Base-by-base conservation (phyloP, 1,140 invertebrate species). In the Plutomurus gul region DNA sequence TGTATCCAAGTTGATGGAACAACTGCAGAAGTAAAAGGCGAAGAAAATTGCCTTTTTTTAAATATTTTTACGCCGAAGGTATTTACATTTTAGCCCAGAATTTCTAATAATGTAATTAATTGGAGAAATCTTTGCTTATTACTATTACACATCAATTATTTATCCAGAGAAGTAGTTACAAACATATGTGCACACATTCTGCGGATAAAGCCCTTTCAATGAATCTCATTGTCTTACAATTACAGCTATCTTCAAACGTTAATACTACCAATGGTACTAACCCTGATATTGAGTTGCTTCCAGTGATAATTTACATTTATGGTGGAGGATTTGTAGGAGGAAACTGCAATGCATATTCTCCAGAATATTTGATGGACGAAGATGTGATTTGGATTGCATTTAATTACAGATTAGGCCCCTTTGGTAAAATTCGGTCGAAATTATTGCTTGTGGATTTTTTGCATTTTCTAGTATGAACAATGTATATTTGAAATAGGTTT, bases 261-360 rank as follows among this genome's bases (percentile, higher is more conserved):
- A 10, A 27, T 10, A 33, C 30, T 27, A 60, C 3, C 10, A 65
- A 65, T 80, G 49, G n/a, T 7, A 33, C 5, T 20, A 22, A 39
- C n/a, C 37, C n/a, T 40, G 30, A 13, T 36, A 40, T 60, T n/a
- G 27, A 25, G 0, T 65, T 65, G 16, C 16, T 65, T 16, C 72
- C 87, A 72, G 86, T 91, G 51, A 85, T 88, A 81, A 89, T 91
- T n/a, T 89, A 88, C 85, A 87, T 91, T 72, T 89, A 90, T 82
- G 90, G 90, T 0, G 90, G 90, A n/a, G 89, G 88, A 8, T 90
- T 88, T 82, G 77, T 88, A 86, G 75, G 84, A 87, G 88, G 88
- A 18, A 89, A 88, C 87, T 51, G 51, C 4, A 78, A 40, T 37
- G 25, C 13, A 4, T 78, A 39, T 5, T 40, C 40, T 5, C 10